A percentile compares a stretch with the other conserved stretches of the same genome.
Evolutionary conservation across 2,888 invertebrate species (phyloP).

Genomic region (Drosophila subquinaria): DNA sequence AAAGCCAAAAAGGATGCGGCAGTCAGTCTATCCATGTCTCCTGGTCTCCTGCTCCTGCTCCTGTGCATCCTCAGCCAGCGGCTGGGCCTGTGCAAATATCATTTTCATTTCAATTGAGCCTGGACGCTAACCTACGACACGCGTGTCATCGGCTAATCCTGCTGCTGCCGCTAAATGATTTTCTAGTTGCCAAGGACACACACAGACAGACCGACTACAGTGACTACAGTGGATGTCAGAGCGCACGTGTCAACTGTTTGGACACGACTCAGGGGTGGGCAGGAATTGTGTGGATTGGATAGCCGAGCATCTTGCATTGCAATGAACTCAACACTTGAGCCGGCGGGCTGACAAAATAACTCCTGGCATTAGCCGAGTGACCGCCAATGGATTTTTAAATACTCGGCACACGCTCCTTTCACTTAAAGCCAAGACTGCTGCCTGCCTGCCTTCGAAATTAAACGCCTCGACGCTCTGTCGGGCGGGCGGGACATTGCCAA

Average conservation of each 20-base stretch:
- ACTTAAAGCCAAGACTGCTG: background rate
- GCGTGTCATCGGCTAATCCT: conserved; percentile 83
- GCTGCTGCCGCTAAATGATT: conserved; percentile 84
- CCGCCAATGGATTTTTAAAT: conserved; percentile 82
- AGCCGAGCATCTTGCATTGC: conserved; percentile 67
- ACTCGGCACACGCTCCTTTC: conserved; percentile 65
- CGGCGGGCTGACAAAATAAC: conserved; percentile 76
- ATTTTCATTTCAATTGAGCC: conserved; percentile 82
- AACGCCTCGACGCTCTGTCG: conserved; percentile 59
- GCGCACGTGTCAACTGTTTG: conserved; percentile 82
- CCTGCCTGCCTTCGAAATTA: conserved; percentile 56
- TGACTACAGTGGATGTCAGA: conserved; percentile 33
- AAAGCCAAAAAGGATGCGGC: conserved; percentile 78
- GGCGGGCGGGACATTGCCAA: conserved; percentile 46
- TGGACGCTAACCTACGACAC: conserved; percentile 71
- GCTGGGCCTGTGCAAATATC: conserved; percentile 80
- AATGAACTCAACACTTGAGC: conserved; percentile 79
- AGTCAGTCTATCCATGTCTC: conserved; percentile 31
- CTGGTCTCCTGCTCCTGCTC: conserved; percentile 11
- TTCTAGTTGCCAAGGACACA: conserved; percentile 77
- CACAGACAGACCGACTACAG: conserved; percentile 25
- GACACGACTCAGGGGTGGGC: conserved; percentile 29
- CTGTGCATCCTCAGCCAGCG: conserved; percentile 35
- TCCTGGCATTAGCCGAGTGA: conserved; percentile 74
- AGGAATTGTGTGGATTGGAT: conserved; percentile 13